Evolutionary conservation across 1,140 invertebrate genomes (phyloP), one percentile per base, ranked within the genome.

Genomic region (Trichomalopsis sarcophagae): DNA sequence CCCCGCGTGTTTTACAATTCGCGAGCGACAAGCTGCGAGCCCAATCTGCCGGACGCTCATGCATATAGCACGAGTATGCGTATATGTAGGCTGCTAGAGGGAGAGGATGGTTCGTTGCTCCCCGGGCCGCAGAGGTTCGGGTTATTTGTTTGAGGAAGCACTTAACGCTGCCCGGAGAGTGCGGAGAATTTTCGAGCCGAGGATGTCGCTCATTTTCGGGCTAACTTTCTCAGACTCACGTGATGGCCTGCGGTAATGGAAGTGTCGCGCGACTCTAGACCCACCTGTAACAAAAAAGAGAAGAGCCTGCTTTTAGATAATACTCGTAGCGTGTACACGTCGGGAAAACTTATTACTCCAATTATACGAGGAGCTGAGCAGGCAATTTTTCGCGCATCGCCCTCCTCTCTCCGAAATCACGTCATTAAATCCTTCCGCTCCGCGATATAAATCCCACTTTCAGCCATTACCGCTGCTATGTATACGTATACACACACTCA

Each of bases 1-100:
- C 73, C 30, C 71, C 30, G 69, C 62, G 73, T 76, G 81, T 76
- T 83, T 83, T 76, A 76, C 73, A 68, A 84, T 89, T 89, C 87
- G 85, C 87, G 76, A 75, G 75, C 81, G 71, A 74, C 71, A 71
- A 82, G 47, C 73, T 44, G 40, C 40, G 40, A 36, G 33, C 40
- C 10, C 40, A 44, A 44, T 44, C 40, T 44, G 40, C 40, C 40
- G 40, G 40, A 44, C 40, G 40, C 40, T 27, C 27, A 27, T 27
- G 27, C 27, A 27, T 27, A 27, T 27, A 27, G 27, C 27, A 27
- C 27, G 62, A 6, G 36, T 40, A 40, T 13, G 13, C 5, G 36
- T 40, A 40, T 33, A 23, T 14, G 17, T 62, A n/a, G 1, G 14
- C 27, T 27, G 27, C 27, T 27, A 27, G 33, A 21, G 14, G 17